Percentiles rank a stretch among this genome's conserved stretches.
These are phyloP conservation scores for Meriones unguiculatus DNA, from an alignment of 2,113 vertebrate species.

Conservation along the genomic window DNA sequence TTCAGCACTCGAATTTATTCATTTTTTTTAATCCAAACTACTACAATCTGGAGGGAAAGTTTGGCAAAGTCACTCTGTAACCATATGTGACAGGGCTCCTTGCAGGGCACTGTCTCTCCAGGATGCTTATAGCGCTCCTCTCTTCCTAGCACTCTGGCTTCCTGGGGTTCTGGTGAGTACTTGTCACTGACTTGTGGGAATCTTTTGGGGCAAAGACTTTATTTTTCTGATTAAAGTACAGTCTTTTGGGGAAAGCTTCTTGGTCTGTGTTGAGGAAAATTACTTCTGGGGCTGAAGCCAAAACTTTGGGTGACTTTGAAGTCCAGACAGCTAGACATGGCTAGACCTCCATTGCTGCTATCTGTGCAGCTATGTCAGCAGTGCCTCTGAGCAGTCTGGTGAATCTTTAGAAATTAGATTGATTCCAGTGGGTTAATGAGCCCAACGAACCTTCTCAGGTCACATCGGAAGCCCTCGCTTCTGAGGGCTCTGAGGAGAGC, in stretches of 20 bases:
- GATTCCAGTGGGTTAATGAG: constrained; percentile 15
- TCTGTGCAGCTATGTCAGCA: neutral
- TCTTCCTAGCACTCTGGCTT: neutral
- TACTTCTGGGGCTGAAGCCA: constrained; percentile 73
- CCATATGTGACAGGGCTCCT: neutral
- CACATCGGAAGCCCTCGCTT: neutral
- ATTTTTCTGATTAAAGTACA: constrained; percentile 51
- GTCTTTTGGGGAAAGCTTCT: constrained; percentile 48
- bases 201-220: neutral
- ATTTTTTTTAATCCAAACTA: constrained; percentile 7
- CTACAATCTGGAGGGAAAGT: neutral
- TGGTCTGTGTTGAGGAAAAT: constrained; percentile 72
- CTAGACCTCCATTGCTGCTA: neutral
- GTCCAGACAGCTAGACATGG: constrained; percentile 54
- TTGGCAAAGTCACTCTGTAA: neutral
- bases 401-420: constrained; percentile 33
- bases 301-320: constrained; percentile 71
- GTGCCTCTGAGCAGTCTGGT: neutral
- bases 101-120: neutral
- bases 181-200: constrained; percentile 17
- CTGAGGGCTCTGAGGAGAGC: neutral
- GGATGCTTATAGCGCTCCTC: neutral
- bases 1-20: neutral
- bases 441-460: neutral
- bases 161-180: neutral